Conservation (phyloP, 2,888 invertebrate genomes). For the Notocelia uddmanniana region DNA sequence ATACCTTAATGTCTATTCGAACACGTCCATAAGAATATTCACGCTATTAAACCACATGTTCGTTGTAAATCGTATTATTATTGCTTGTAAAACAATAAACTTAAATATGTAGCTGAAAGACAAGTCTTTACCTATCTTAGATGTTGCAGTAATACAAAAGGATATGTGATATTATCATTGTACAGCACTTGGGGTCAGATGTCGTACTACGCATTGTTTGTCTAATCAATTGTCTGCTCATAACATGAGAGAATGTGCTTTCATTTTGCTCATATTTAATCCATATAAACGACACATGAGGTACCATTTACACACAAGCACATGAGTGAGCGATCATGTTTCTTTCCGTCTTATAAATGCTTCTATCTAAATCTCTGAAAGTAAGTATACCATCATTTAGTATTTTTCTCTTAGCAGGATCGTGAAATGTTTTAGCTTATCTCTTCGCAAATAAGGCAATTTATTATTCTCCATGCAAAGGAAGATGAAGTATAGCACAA, state of each 20-base stretch:
- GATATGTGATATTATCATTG: neutral
- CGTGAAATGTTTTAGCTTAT: constrained; percentile 1
- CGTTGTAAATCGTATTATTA: neutral
- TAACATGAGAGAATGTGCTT: neutral
- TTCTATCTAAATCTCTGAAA: neutral
- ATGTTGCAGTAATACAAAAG: neutral
- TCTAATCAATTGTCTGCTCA: neutral
- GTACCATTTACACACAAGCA: neutral
- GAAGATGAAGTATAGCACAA: constrained; percentile 23
- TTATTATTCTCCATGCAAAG: constrained; percentile 20
- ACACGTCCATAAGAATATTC: neutral
- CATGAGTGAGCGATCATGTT: neutral
- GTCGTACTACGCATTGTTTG: constrained; percentile 13
- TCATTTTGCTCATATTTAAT: neutral
- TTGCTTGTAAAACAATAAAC: neutral
- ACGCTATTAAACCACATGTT: neutral
- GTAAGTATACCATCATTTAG: neutral
- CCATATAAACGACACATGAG: neutral
- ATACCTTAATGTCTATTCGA: too few relatives aligned
- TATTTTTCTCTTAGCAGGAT: neutral
- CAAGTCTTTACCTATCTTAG: too few relatives aligned
- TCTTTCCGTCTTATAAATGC: neutral
- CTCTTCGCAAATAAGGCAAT: constrained; percentile 30
- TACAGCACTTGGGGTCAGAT: neutral
- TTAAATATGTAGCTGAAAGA: neutral